Conservation (phyloP, 2,888 invertebrate species). For the Amaurobius ferox region DNA sequence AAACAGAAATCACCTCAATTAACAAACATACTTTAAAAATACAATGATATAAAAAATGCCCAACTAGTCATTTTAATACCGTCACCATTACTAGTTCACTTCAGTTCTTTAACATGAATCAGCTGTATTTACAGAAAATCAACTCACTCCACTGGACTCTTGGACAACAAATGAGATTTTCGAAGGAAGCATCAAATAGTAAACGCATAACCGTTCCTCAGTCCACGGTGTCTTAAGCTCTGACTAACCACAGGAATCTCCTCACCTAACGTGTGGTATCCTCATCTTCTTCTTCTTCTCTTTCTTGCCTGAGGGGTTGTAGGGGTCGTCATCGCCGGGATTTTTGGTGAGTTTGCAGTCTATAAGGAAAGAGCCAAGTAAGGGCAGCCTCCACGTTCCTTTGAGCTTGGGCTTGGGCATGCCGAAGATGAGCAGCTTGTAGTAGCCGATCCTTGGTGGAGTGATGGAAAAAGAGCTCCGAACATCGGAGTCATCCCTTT, state of each 20-base stretch:
- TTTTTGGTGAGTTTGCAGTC: constrained; percentile 74
- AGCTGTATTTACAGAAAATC: too few species aligned
- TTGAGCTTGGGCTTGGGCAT: constrained; percentile 75
- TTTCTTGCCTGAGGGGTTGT: constrained; percentile 54
- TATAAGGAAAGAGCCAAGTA: constrained; percentile 75
- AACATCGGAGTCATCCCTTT: constrained; percentile 73
- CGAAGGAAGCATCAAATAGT: neutral
- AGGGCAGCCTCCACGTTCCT: constrained; percentile 74
- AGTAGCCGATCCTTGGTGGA: constrained; percentile 75
- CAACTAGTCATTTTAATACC: too few species aligned
- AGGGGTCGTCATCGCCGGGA: constrained; percentile 71
- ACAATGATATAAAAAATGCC: too few species aligned
- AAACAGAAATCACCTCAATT: too few species aligned
- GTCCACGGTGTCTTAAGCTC: neutral
- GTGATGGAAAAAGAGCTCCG: constrained; percentile 73
- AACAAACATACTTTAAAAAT: too few species aligned
- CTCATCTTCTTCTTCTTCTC: constrained; percentile 48
- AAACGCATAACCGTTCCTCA: neutral
- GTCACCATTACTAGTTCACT: too few species aligned
- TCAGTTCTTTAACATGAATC: too few species aligned
- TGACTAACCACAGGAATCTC: neutral
- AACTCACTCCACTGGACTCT: too few species aligned
- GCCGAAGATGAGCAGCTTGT: constrained; percentile 75
- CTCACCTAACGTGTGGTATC: constrained; percentile 56
- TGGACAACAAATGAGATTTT: too few species aligned